phyloP scores from a whole-genome alignment of 2,113 vertebrate species.

The Tupaia tana region DNA sequence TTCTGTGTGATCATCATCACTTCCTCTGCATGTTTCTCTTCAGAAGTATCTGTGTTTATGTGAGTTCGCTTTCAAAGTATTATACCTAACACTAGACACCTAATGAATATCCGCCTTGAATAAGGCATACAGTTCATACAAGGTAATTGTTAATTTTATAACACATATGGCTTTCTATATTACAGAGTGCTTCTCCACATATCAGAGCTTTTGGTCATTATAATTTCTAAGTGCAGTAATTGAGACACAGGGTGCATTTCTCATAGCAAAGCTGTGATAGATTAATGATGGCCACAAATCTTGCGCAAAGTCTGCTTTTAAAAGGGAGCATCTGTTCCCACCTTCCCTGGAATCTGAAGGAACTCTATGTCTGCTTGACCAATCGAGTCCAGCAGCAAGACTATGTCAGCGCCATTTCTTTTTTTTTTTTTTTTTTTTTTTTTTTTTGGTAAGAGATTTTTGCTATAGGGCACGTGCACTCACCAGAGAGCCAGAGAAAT shows the following conservation, averaged over 20 bases:
- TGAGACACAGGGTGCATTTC: neutral
- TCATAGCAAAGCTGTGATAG: neutral
- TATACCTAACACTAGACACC: neutral
- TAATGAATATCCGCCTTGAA: neutral
- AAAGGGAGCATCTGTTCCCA: neutral
- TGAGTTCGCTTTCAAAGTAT: constrained; percentile 16
- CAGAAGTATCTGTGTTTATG: neutral
- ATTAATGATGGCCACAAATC: neutral
- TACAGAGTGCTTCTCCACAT: neutral
- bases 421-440: too few species aligned
- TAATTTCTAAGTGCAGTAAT: neutral
- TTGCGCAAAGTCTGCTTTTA: neutral
- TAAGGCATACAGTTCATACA: neutral
- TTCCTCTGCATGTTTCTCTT: neutral
- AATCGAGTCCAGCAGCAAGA: neutral
- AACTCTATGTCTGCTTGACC: neutral
- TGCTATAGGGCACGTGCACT: too few species aligned
- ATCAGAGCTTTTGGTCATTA: neutral
- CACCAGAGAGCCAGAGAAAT: too few species aligned
- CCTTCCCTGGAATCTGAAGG: neutral
- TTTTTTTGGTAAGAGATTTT: too few species aligned
- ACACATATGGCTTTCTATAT: neutral
- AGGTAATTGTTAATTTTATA: neutral
- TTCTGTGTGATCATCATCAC: neutral
- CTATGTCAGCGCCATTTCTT: neutral